Percentiles rank a stretch among this genome's conserved stretches.
Conservation (phyloP, 2,113 vertebrate genomes). For the Felis catus region F.catus_Fca126_mat1.0 CM031415.1:181787001-181787500, state of each 20-base stretch:
- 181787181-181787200: neutral
- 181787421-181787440: conserved; percentile 5
- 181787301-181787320: neutral
- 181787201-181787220: neutral
- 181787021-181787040: neutral
- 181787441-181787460: neutral
- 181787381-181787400: neutral
- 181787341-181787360: neutral
- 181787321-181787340: neutral
- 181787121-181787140: neutral
- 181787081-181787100: neutral
- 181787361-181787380: neutral
- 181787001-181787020: neutral
- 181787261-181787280: neutral
- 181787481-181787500: neutral
- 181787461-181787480: neutral
- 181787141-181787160: neutral
- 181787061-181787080: accelerated
- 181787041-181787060: accelerated
- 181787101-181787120: neutral
- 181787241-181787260: neutral
- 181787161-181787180: neutral
- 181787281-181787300: neutral
- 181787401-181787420: neutral
- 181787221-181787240: neutral